A percentile compares a stretch with the other conserved stretches of the same genome.
Evolutionary conservation across 1,140 invertebrate genomes (phyloP).

Genomic region (Mercenaria mercenaria): DNA sequence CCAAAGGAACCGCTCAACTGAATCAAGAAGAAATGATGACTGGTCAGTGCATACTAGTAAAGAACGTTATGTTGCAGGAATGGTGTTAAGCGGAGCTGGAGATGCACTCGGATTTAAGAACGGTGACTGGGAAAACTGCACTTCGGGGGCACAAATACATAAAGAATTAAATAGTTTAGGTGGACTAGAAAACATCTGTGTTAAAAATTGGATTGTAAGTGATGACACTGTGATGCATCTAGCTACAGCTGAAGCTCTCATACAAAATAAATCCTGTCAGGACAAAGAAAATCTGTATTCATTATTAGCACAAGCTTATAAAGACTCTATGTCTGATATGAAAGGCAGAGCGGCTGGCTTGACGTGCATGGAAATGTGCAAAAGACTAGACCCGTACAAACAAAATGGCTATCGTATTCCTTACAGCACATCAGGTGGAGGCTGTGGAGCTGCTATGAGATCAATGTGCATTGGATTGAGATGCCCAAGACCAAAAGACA

Average conservation of each 20-base stretch:
- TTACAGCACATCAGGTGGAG: conserved; percentile 76
- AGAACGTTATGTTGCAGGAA: conserved; percentile 70
- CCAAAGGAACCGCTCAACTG: too few species aligned
- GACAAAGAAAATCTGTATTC: neutral
- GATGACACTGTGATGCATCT: conserved; percentile 78
- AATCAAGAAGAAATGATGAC: too few species aligned
- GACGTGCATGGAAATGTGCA: neutral
- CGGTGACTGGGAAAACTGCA: conserved; percentile 81
- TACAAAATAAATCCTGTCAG: neutral
- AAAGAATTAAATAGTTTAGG: conserved; percentile 75
- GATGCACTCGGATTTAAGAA: conserved; percentile 81
- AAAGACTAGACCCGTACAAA: conserved; percentile 14
- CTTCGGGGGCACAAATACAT: conserved; percentile 75
- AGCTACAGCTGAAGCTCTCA: conserved; percentile 68
- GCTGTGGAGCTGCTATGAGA: conserved; percentile 85
- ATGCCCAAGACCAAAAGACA: conserved; percentile 78
- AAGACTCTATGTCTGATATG: conserved; percentile 6
- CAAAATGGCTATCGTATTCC: conserved; percentile 56
- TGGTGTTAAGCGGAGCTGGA: conserved; percentile 82
- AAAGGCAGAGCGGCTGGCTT: conserved; percentile 7
- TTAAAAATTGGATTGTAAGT: conserved; percentile 75
- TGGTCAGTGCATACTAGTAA: too few species aligned
- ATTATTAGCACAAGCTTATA: conserved; percentile 1
- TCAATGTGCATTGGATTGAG: conserved; percentile 85
- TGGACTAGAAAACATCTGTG: conserved; percentile 71